Conservation (phyloP, 2,113 vertebrate genomes). For the Microcebus murinus region DNA sequence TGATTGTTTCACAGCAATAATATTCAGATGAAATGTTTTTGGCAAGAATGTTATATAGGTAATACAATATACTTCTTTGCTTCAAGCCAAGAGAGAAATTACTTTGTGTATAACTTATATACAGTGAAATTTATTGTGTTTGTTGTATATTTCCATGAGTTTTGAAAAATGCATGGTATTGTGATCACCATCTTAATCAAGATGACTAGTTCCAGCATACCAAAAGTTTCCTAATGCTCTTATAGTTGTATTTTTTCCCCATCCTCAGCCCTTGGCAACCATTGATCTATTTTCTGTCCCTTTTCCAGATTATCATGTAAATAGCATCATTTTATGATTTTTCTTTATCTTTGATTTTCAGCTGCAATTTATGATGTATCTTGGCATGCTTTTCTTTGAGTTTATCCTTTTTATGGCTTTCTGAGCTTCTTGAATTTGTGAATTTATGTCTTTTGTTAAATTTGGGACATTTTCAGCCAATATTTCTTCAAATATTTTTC, state of each 20-base stretch:
- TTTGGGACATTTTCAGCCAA: neutral
- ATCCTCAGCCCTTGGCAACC: neutral
- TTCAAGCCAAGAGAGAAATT: neutral
- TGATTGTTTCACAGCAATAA: neutral
- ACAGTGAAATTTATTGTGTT: neutral
- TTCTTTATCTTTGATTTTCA: neutral
- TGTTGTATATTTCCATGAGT: neutral
- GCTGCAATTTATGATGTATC: neutral
- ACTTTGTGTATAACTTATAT: neutral
- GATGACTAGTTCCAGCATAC: neutral
- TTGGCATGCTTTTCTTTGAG: neutral
- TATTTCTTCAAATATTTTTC: constrained; percentile 6
- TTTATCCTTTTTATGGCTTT: neutral
- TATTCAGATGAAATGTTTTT: constrained; percentile 7
- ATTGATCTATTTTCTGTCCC: neutral
- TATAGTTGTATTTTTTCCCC: neutral
- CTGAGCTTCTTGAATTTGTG: neutral
- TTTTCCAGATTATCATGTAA: neutral
- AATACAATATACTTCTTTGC: neutral
- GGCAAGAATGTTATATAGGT: neutral
- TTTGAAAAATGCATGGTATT: neutral
- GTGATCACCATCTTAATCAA: neutral
- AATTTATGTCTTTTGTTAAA: constrained; percentile 11
- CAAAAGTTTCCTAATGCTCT: neutral
- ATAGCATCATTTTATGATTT: neutral